Conservation (phyloP, 2,888 invertebrate species). For the Eupithecia vulgata region DNA sequence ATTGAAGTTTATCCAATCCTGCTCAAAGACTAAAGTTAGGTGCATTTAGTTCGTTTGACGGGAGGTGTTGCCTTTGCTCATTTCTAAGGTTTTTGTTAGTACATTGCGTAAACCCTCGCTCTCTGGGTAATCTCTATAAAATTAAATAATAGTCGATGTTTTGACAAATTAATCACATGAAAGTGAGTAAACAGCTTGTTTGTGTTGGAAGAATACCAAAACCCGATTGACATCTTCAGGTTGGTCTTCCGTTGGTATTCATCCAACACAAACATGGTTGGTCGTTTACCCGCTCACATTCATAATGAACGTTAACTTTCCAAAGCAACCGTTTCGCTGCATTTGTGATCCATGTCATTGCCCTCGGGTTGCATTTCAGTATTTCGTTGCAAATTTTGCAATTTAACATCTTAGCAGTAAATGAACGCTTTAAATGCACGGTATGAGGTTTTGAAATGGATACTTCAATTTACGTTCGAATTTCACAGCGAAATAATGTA, state of each 20-base stretch:
- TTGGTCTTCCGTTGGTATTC: not conserved
- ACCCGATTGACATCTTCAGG: not conserved
- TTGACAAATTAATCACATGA: not conserved
- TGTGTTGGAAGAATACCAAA: not conserved
- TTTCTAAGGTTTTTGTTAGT: too few relatives aligned
- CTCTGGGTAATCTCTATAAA: too few relatives aligned
- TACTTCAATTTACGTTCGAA: constrained; percentile 19
- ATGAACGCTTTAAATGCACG: constrained; percentile 18
- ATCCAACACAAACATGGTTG: not conserved
- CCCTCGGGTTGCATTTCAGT: constrained; percentile 45
- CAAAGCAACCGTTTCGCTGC: constrained; percentile 44
- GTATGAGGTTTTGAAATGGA: constrained; percentile 38
- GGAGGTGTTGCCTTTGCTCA: too few relatives aligned
- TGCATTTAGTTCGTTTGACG: too few relatives aligned
- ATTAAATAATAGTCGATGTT: not conserved
- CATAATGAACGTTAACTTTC: not conserved
- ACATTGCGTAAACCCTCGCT: too few relatives aligned
- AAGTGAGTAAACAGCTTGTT: too few relatives aligned
- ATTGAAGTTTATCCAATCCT: too few relatives aligned
- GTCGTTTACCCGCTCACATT: not conserved
- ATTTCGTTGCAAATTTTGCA: constrained; percentile 30
- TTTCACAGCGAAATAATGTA: constrained; percentile 8
- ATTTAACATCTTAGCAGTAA: constrained; percentile 28
- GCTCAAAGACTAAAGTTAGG: too few relatives aligned
- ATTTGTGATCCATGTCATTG: constrained; percentile 53